Base-by-base conservation (phyloP, 2,888 invertebrate species). In the Drosophila quinaria region DNA sequence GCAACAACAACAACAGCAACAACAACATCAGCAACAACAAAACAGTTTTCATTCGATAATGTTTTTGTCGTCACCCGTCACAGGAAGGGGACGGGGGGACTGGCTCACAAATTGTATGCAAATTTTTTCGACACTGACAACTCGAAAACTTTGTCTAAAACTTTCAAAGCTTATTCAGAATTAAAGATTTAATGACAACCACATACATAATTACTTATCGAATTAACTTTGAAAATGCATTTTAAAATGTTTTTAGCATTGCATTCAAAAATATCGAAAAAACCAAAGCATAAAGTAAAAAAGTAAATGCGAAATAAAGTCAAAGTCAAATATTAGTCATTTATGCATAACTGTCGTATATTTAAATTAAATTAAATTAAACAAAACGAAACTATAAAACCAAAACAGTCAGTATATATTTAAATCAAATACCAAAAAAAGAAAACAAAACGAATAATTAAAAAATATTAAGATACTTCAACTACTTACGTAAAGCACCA, bases 321-420 rank as follows among this genome's bases (percentile, higher is more conserved):
- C 35, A 56, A 46, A 67, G 50, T 71, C 46, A 64, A 67, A 78
- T 77, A 89, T 89, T 90, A 90, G 87, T 80, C 81, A 89, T 85
- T 85, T 90, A 86, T 82, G 80, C 86, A 89, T 90, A 89, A 86
- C 87, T 91, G 90, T 91, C 90, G 88, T 91, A 90, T 73, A 52
- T 51, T 60, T 60, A 60, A 60, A 60, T 60, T 60, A 41, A 44
- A 55, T 87, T 84, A 80, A 81, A 80, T 72, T 77, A 81, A 81
- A 76, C 44, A 66, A 73, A 84, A 70, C 47, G 61, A 65, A 66
- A 65, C 61, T 61, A 61, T 73, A 65, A 75, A 76, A 67, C 51
- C 73, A 61, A 71, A 64, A 65, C 50, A 72, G 70, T 78, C 71
- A 87, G 76, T 75, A 82, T 79, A 70, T 76, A 51, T 74, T 76